These are phyloP conservation scores for Orchesellides sinensis DNA, from an alignment of 2,888 invertebrate species.

Conservation along the genomic window DNA sequence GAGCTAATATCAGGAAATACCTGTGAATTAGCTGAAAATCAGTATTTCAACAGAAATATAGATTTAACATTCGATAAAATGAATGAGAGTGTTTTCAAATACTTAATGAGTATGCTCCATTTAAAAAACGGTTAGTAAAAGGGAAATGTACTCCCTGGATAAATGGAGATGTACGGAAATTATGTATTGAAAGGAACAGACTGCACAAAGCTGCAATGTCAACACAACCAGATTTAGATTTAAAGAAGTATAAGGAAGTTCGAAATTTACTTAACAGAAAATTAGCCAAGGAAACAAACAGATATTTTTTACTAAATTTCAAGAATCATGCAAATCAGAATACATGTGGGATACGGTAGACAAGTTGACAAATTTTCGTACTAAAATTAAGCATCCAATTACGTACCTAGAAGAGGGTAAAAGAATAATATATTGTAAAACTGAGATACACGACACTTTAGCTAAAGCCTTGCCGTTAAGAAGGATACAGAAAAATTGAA, in stretches of 20 bases:
- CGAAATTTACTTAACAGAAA: too few species aligned
- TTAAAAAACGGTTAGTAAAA: background rate
- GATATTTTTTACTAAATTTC: too few species aligned
- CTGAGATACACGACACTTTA: background rate
- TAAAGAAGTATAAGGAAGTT: too few species aligned
- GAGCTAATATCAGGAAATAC: background rate
- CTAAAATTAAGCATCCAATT: background rate
- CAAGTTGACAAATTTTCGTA: background rate
- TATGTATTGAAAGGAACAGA: too few species aligned
- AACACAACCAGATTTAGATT: too few species aligned
- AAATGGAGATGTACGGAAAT: background rate
- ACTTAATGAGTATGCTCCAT: background rate
- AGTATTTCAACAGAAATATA: too few species aligned
- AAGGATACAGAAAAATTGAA: too few species aligned
- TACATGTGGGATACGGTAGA: too few species aligned
- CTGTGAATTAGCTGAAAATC: too few species aligned
- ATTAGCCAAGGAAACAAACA: too few species aligned
- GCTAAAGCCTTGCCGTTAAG: background rate
- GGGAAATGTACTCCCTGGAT: background rate
- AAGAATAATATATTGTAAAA: background rate
- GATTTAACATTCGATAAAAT: background rate
- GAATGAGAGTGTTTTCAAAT: background rate
- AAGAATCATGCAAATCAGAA: too few species aligned
- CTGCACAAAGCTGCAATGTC: too few species aligned
- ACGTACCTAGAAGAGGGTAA: background rate